A percentile compares a stretch with the other conserved stretches of the same genome.
Evolutionary conservation across 2,113 vertebrate species (phyloP).

Genomic region (Jaculus jaculus): DNA sequence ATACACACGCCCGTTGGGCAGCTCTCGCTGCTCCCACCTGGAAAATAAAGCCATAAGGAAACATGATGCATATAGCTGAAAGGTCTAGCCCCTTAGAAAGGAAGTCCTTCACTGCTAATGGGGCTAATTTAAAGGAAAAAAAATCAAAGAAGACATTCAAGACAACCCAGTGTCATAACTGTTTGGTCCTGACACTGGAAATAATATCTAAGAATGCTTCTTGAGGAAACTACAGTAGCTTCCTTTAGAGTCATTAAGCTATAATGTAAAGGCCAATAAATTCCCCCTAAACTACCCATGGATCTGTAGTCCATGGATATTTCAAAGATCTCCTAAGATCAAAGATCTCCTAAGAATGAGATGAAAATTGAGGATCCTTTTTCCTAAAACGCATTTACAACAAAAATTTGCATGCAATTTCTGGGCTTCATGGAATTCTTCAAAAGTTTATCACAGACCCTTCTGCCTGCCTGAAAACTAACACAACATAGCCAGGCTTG

Average conservation of each 20-base stretch:
- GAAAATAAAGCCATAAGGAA: slow-evolving; percentile 16
- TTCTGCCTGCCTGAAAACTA: not conserved
- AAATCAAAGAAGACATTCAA: not conserved
- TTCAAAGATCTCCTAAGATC: not conserved
- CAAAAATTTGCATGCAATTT: not conserved
- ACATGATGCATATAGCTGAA: not conserved
- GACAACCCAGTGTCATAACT: not conserved
- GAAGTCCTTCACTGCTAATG: fast-evolving
- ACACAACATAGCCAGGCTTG: not conserved
- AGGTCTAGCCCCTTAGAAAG: not conserved
- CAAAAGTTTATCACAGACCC: not conserved
- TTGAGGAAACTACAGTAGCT: not conserved
- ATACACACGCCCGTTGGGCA: slow-evolving; percentile 96
- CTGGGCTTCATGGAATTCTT: not conserved
- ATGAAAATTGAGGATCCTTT: slow-evolving; percentile 19
- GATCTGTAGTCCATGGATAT: not conserved
- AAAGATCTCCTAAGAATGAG: not conserved
- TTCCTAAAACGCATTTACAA: not conserved
- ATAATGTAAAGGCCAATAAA: not conserved
- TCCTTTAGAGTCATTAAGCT: not conserved
- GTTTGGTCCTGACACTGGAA: not conserved
- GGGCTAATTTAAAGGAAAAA: not conserved
- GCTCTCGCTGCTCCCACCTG: slow-evolving; percentile 97
- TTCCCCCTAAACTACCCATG: not conserved
- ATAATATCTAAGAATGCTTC: not conserved